Percentiles rank a stretch among this genome's conserved stretches.
Conservation (phyloP, 1,140 invertebrate species). For the Aphaenogaster rudis region DNA sequence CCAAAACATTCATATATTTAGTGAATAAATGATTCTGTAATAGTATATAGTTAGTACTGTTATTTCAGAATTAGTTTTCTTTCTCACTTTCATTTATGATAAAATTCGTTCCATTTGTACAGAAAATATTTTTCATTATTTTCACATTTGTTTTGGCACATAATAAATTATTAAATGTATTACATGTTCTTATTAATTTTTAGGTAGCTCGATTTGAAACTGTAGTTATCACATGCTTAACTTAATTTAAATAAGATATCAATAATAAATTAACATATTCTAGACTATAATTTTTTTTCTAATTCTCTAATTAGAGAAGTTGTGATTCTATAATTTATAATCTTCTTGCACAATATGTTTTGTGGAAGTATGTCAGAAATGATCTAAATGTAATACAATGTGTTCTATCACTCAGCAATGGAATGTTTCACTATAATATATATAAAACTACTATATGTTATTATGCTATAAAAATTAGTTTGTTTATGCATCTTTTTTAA, state of each 20-base stretch:
- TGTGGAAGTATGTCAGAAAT: constrained; percentile 20
- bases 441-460: constrained; percentile 15
- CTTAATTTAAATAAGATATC: neutral
- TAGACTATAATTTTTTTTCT: neutral
- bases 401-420: neutral
- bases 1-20: constrained; percentile 24
- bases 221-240: neutral
- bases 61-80: constrained; percentile 38
- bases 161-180: constrained; percentile 33
- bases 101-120: constrained; percentile 5
- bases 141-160: constrained; percentile 43
- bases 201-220: constrained; percentile 16
- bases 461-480: constrained; percentile 35
- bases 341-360: constrained; percentile 18
- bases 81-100: neutral
- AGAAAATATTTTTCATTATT: constrained; percentile 38
- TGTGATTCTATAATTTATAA: neutral
- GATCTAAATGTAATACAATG: neutral
- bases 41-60: constrained; percentile 16
- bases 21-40: neutral
- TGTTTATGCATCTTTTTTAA: constrained; percentile 12
- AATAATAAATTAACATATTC: constrained; percentile 41
- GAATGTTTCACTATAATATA: constrained; percentile 30
- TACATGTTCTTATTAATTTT: constrained; percentile 39
- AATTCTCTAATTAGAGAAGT: neutral